phyloP scores from a whole-genome alignment of 2,113 vertebrate species.

The Neodon shergylaensis region DNA sequence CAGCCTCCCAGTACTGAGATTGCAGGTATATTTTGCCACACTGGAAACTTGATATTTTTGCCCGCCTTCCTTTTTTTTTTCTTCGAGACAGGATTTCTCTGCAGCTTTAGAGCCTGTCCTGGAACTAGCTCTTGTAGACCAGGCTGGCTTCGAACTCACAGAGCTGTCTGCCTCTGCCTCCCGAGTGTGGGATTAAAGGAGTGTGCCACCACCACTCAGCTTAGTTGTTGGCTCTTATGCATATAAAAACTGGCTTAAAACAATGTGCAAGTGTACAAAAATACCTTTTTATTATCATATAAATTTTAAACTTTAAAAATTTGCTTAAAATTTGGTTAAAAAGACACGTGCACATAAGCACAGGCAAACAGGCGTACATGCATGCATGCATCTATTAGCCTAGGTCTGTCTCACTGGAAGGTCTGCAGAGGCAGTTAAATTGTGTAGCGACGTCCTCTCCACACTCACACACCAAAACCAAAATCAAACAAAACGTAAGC shows the following conservation, averaged over 20 bases:
- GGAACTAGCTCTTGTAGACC: too few relatives aligned
- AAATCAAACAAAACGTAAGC: background rate
- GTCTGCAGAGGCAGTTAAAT: background rate
- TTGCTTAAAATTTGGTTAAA: background rate
- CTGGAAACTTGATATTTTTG: too few relatives aligned
- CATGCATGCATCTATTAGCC: background rate
- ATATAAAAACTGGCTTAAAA: background rate
- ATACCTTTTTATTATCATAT: background rate
- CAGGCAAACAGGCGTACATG: background rate
- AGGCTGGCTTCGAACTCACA: too few relatives aligned
- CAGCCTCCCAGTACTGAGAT: background rate
- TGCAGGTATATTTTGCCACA: background rate
- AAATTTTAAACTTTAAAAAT: background rate
- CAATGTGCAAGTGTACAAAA: background rate
- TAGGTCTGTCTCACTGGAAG: background rate
- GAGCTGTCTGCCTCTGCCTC: background rate
- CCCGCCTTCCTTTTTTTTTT: too few relatives aligned
- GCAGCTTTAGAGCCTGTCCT: too few relatives aligned
- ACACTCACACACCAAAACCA: background rate
- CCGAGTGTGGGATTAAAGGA: background rate
- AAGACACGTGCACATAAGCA: background rate
- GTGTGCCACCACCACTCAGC: too few relatives aligned
- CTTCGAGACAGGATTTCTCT: too few relatives aligned
- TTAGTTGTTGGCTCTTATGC: background rate
- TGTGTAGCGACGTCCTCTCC: background rate